Evolutionary conservation across 2,113 vertebrate species (phyloP).

Genomic region (Thinocorus orbignyianus): DNA sequence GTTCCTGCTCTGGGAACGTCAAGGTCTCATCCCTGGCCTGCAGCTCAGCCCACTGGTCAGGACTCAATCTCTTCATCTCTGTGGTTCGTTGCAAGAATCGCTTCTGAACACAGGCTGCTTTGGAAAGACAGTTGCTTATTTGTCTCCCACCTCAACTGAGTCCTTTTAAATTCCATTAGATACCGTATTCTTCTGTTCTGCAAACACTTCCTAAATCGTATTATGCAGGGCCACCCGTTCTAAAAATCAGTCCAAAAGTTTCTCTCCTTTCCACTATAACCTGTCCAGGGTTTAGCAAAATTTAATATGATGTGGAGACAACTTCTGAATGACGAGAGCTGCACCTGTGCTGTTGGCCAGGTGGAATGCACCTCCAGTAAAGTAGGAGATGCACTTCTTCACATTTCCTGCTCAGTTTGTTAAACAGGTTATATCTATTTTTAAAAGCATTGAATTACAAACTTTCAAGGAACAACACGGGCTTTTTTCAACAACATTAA

Average conservation of each 20-base stretch:
- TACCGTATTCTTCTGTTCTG: background rate
- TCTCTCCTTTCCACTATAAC: background rate
- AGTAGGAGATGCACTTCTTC: constrained; percentile 63
- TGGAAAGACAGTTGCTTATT: background rate
- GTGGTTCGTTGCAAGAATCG: background rate
- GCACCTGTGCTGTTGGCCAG: constrained; percentile 69
- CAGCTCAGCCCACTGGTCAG: rapidly evolving
- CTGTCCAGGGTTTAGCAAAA: constrained; percentile 1
- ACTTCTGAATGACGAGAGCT: constrained; percentile 39
- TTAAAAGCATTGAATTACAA: constrained; percentile 51
- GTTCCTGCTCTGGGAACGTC: rapidly evolving
- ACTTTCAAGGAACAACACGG: constrained; percentile 16
- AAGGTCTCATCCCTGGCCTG: background rate
- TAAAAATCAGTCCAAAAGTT: background rate
- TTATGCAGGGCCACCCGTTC: rapidly evolving
- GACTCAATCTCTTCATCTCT: background rate
- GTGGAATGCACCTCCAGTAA: constrained; percentile 66
- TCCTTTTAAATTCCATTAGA: background rate
- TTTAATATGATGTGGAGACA: constrained; percentile 43
- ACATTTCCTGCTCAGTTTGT: constrained; percentile 73
- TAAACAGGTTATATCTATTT: constrained; percentile 74
- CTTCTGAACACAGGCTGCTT: background rate
- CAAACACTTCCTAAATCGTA: background rate
- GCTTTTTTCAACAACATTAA: constrained; percentile 43
- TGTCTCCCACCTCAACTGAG: background rate